A percentile compares a stretch with the other conserved stretches of the same genome.
phyloP scores from a whole-genome alignment of 2,888 invertebrate genomes.

The Lepidochrysops patricia region DNA sequence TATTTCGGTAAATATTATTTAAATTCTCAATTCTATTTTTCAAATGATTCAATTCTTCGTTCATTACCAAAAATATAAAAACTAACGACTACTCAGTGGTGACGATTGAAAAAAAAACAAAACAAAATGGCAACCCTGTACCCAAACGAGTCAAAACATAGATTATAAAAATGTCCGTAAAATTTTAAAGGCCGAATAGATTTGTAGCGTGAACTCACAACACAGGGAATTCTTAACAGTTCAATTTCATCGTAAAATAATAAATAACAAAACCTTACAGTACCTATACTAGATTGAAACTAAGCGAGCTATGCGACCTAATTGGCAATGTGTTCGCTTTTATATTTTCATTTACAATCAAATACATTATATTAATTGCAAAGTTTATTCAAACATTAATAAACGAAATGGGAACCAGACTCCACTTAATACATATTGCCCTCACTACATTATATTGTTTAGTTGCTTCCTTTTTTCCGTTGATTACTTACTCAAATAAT shows the following conservation, averaged over 20 bases:
- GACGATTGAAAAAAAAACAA: neutral
- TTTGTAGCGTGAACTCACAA: constrained; percentile 32
- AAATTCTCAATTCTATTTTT: neutral
- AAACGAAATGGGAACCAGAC: neutral
- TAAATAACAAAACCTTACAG: constrained; percentile 67
- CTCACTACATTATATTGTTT: too few relatives aligned
- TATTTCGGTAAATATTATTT: constrained; percentile 17
- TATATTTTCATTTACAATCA: constrained; percentile 9
- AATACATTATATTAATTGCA: constrained; percentile 17
- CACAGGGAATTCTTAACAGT: constrained; percentile 50
- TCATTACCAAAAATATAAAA: constrained; percentile 1
- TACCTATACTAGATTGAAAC: constrained; percentile 57
- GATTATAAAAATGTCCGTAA: neutral
- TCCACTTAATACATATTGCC: neutral
- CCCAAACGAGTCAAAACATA: constrained; percentile 9
- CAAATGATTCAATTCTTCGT: neutral
- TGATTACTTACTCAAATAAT: too few relatives aligned
- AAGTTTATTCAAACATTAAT: constrained; percentile 17
- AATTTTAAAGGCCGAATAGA: neutral
- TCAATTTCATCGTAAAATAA: constrained; percentile 63
- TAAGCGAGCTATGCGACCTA: constrained; percentile 52
- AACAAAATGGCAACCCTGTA: constrained; percentile 7
- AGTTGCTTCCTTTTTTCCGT: too few relatives aligned
- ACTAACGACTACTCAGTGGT: neutral
- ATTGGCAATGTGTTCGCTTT: constrained; percentile 47